phyloP scores from a whole-genome alignment of 2,113 vertebrate genomes.

The Terrapene triunguis region DNA sequence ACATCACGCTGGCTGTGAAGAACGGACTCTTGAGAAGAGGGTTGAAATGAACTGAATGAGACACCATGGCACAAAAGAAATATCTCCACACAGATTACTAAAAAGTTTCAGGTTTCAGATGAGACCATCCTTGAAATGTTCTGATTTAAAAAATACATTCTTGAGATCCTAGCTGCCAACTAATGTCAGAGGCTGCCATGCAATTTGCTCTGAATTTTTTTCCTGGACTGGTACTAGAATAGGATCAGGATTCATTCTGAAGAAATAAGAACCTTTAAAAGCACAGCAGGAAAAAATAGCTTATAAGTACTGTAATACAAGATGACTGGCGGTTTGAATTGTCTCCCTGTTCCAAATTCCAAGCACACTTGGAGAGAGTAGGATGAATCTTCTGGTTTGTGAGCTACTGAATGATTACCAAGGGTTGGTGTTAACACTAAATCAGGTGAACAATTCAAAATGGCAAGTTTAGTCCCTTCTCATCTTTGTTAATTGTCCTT shows the following conservation, averaged over 20 bases:
- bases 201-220: not conserved
- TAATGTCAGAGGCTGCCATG: not conserved
- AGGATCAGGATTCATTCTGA: not conserved
- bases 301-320: not conserved
- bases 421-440: not conserved
- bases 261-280: not conserved
- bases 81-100: not conserved
- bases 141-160: not conserved
- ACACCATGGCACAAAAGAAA: not conserved
- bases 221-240: not conserved
- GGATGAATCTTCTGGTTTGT: not conserved
- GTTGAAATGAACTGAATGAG: not conserved
- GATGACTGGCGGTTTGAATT: not conserved
- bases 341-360: not conserved
- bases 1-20: not conserved
- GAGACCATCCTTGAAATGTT: not conserved
- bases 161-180: fast-evolving
- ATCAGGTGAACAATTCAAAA: not conserved
- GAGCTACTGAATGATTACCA: not conserved
- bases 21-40: fast-evolving
- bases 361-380: not conserved
- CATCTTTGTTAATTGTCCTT: not conserved
- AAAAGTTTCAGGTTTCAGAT: not conserved
- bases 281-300: not conserved
- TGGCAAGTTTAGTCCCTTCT: not conserved